Conservation (phyloP, 2,113 vertebrate species). For the Platysternon megacephalum region DNA sequence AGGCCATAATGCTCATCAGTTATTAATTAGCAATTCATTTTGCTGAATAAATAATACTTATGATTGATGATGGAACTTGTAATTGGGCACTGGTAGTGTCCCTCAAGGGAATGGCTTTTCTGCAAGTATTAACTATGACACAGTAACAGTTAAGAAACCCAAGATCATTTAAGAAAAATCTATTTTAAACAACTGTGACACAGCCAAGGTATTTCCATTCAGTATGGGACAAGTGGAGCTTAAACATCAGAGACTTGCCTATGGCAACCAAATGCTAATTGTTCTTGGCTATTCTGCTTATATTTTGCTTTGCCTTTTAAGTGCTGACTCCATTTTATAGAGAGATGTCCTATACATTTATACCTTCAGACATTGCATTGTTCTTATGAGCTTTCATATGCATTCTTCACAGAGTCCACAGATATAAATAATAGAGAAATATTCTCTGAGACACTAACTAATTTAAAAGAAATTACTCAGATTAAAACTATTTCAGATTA, state of each 20-base stretch:
- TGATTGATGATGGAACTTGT: constrained; percentile 99
- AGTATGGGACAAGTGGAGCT: constrained; percentile 9
- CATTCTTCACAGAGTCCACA: constrained; percentile 22
- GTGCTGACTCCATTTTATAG: constrained; percentile 18
- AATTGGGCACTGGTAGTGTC: constrained; percentile 94
- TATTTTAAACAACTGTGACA: constrained; percentile 77
- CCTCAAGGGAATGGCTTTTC: constrained; percentile 88
- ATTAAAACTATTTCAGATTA: constrained; percentile 77
- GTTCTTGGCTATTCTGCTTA: constrained; percentile 25
- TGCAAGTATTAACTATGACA: constrained; percentile 87
- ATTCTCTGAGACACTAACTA: constrained; percentile 11
- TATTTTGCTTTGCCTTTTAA: constrained; percentile 43
- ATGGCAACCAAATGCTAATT: not conserved
- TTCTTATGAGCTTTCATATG: constrained; percentile 58
- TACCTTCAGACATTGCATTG: constrained; percentile 37
- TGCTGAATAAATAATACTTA: constrained; percentile 99
- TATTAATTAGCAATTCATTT: constrained; percentile 99
- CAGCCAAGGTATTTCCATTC: constrained; percentile 61
- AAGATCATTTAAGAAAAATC: constrained; percentile 70
- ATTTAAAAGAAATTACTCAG: constrained; percentile 70
- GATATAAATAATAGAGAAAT: constrained; percentile 17
- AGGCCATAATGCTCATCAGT: constrained; percentile 99
- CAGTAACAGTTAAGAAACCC: constrained; percentile 82
- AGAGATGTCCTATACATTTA: constrained; percentile 31
- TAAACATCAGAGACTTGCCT: not conserved